Evolutionary conservation across 2,113 vertebrate genomes (phyloP), one percentile per base, ranked within the genome.

Genomic region (Carassius carassius): DNA sequence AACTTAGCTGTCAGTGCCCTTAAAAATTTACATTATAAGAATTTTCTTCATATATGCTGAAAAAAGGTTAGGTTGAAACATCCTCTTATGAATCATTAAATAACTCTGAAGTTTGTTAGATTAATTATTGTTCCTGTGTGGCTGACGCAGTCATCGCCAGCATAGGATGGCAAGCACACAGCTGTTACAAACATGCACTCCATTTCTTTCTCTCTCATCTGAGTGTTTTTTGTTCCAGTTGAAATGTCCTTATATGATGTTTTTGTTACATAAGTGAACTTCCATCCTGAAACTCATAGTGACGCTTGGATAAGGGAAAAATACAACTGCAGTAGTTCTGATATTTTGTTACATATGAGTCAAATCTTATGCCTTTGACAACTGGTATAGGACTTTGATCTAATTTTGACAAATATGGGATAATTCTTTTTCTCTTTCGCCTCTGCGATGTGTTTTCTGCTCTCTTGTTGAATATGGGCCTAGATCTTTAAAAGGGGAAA

Each of bases 201-300:
- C 4, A 13, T 41, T 72, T 41, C 8, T 19, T 41, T n/a, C 41
- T 13, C 69, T 72, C 37, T 73, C 5, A 47, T 47, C n/a, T 1
- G 1, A 70, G 12, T 19, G 2, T 23, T n/a, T 47, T 74, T 49
- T 3, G 3, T 49, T 74, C 12, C n/a, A 74, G 41, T 49, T 47
- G 44, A 74, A 74, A 6, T 73, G 37, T 73, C 69, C 21, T 73
- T n/a, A 72, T 72, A 44, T 73, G 21, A 47, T 16, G 72, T 74
- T 49, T 49, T 41, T 74, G 70, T 74, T 74, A 74, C 70, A 74
- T 74, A 74, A 73, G 70, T 23, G 37, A 74, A 74, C 37, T n/a
- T 72, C 35, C 35, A 41, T 72, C 69, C 35, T 70, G 9, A 70
- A 41, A 70, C 67, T 21, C 21, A 21, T 41, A 70, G 3, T 70